These are phyloP conservation scores for Heliothis subflexa DNA, from an alignment of 1,140 invertebrate genomes.

Conservation along the genomic window DNA sequence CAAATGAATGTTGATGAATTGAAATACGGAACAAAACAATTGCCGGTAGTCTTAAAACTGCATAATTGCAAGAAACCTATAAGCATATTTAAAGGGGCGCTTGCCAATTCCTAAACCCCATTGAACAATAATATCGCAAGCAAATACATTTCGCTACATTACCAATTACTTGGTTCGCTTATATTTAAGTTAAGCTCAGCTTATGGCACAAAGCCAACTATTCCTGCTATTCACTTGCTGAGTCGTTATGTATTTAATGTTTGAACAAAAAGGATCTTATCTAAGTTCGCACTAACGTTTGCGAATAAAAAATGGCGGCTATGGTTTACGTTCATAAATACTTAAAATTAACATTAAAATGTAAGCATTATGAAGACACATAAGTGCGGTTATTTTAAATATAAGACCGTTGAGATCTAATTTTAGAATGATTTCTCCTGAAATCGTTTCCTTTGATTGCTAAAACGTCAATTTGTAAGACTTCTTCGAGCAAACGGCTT, in stretches of 20 bases:
- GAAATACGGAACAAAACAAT: not conserved
- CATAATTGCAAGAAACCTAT: not conserved
- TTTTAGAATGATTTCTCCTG: not conserved
- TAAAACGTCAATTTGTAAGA: not conserved
- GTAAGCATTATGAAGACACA: no score
- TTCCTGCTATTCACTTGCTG: constrained; percentile 18
- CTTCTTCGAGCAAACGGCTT: not conserved
- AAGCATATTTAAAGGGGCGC: not conserved
- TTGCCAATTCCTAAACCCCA: not conserved
- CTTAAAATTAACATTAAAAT: not conserved
- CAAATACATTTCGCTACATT: constrained; percentile 28
- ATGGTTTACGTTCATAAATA: not conserved
- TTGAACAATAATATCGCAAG: constrained; percentile 1
- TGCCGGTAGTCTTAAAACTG: not conserved
- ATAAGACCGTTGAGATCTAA: not conserved
- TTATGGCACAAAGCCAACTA: constrained; percentile 35
- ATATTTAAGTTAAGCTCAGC: constrained; percentile 32
- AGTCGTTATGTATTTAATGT: constrained; percentile 33
- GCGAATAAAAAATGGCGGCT: not conserved
- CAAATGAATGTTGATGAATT: not conserved
- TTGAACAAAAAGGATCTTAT: constrained; percentile 10
- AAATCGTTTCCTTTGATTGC: not conserved
- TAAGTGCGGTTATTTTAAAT: no score
- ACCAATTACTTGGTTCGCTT: constrained; percentile 23
- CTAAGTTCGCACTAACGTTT: constrained; percentile 5